These are phyloP conservation scores for Anthoscopus minutus DNA, from an alignment of 2,113 vertebrate genomes.

Conservation along the genomic window DNA sequence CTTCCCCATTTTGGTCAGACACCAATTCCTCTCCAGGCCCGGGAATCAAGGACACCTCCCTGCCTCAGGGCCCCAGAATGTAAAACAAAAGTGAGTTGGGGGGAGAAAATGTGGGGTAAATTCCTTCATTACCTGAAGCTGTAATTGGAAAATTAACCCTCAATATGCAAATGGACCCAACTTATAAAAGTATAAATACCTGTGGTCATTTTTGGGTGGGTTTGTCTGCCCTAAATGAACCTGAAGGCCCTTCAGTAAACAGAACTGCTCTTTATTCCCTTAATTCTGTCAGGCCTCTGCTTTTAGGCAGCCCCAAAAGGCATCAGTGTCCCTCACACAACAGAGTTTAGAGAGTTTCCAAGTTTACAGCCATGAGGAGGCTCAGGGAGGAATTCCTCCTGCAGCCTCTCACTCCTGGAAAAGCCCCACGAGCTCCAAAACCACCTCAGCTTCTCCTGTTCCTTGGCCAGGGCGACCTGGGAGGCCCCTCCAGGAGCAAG, in stretches of 20 bases:
- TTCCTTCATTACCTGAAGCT: not conserved
- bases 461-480: not conserved
- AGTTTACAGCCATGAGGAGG: not conserved
- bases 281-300: not conserved
- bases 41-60: not conserved
- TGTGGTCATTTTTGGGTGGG: not conserved
- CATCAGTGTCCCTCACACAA: rapidly evolving
- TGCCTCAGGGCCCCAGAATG: not conserved
- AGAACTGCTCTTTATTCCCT: not conserved
- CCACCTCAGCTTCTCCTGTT: not conserved
- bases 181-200: too few species aligned
- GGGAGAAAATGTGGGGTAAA: not conserved
- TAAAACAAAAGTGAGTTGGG: not conserved
- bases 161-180: not conserved
- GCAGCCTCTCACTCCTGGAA: not conserved
- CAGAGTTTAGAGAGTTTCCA: not conserved
- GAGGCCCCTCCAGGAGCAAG: not conserved
- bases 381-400: not conserved
- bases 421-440: not conserved
- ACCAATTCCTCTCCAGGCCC: not conserved
- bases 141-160: not conserved
- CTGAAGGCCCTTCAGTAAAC: not conserved
- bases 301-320: not conserved
- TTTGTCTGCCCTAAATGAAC: not conserved
- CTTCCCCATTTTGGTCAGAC: not conserved